A percentile compares a stretch with the other conserved stretches of the same genome.
Conservation (phyloP, 2,113 vertebrate genomes). For the Anoplopoma fimbria region DNA sequence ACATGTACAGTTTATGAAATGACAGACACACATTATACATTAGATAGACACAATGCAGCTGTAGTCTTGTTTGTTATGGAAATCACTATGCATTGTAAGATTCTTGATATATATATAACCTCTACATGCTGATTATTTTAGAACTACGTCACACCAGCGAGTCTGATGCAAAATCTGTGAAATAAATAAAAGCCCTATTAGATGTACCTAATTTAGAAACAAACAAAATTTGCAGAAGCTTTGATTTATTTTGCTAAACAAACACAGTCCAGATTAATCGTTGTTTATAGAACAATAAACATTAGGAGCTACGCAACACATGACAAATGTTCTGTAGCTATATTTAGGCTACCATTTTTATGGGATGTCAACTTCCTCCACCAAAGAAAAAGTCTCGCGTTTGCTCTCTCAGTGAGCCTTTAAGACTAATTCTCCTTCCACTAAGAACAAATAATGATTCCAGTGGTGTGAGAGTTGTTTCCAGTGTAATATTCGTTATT, state of each 20-base stretch:
- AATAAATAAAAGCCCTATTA: constrained; percentile 1
- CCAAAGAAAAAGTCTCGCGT: constrained; percentile 14
- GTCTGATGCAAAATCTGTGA: not conserved
- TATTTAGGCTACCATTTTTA: constrained; percentile 47
- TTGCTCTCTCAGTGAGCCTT: constrained; percentile 12
- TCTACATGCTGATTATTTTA: not conserved
- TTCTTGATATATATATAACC: too few relatives aligned
- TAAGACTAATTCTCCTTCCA: not conserved
- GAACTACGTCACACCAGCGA: not conserved
- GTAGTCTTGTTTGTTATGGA: too few relatives aligned
- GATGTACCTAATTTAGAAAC: not conserved
- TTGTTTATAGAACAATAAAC: constrained; percentile 5
- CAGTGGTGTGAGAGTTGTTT: not conserved
- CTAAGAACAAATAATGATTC: constrained; percentile 7
- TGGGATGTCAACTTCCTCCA: constrained; percentile 31
- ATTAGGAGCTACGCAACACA: constrained; percentile 1
- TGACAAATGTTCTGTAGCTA: constrained; percentile 13
- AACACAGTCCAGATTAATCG: constrained; percentile 5
- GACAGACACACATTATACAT: too few relatives aligned
- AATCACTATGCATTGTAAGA: too few relatives aligned
- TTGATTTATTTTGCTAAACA: constrained; percentile 53
- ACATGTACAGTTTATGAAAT: too few relatives aligned
- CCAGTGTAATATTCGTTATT: not conserved
- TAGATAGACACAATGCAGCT: not conserved
- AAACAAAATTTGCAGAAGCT: not conserved